These are phyloP conservation scores for Cancer borealis DNA, from an alignment of 2,888 invertebrate species.

Conservation along the genomic window DNA sequence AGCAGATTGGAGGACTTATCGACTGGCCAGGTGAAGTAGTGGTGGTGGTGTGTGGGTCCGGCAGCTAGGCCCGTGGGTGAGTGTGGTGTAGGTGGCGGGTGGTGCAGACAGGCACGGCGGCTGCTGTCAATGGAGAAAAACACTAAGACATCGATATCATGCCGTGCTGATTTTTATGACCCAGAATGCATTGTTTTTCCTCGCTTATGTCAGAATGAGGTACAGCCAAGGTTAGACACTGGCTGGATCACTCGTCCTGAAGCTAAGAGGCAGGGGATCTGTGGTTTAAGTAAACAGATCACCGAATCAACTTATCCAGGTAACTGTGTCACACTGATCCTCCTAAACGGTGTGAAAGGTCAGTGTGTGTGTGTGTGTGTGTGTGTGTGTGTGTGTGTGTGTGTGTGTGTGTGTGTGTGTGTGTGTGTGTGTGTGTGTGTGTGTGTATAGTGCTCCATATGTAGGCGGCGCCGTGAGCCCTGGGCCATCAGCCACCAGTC, in stretches of 20 bases:
- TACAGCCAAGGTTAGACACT: neutral
- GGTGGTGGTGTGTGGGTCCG: constrained; percentile 6
- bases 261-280: neutral
- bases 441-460: neutral
- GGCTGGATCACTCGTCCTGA: neutral
- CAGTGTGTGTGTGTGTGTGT: neutral
- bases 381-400: neutral
- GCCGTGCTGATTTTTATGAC: constrained; percentile 15
- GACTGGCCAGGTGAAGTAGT: neutral
- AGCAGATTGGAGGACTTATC: neutral
- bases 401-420: neutral
- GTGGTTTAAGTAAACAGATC: neutral
- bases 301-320: neutral
- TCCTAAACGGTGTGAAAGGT: neutral
- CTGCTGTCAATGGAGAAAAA: neutral
- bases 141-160: neutral
- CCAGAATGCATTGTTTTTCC: neutral
- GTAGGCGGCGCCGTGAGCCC: neutral
- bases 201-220: neutral
- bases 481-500: neutral
- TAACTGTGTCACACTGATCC: neutral
- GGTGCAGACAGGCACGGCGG: constrained; percentile 7
- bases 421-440: neutral
- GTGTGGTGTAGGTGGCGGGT: constrained; percentile 33
- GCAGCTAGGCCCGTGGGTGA: neutral